These are phyloP conservation scores for Gobiocypris rarus DNA, from an alignment of 2,113 vertebrate species.

Conservation along the genomic window DNA sequence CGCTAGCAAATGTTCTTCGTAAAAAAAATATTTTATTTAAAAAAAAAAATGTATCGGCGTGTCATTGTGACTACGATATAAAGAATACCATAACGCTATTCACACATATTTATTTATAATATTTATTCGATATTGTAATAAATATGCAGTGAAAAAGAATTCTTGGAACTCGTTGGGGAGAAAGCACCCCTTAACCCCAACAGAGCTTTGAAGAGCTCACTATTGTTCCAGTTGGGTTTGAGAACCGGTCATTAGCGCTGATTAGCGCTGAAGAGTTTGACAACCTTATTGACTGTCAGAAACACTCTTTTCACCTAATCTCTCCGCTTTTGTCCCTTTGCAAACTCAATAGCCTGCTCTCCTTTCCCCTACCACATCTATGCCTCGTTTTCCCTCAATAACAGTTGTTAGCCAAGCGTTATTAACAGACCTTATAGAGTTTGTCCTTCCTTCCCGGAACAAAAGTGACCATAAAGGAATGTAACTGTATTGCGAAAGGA, in stretches of 20 bases:
- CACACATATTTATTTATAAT: background rate
- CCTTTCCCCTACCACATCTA: conserved; percentile 41
- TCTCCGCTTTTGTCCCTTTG: conserved; percentile 52
- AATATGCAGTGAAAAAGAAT: conserved; percentile 23
- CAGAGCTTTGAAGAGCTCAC: conserved; percentile 82
- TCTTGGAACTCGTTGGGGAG: conserved; percentile 38
- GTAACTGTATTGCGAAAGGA: conserved; percentile 26
- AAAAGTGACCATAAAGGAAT: conserved; percentile 37
- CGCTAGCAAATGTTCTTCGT: background rate
- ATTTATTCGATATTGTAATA: conserved; percentile 17
- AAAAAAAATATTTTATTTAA: too few species aligned
- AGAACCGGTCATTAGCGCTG: conserved; percentile 59
- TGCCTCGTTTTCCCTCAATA: conserved; percentile 38
- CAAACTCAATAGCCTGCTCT: conserved; percentile 53
- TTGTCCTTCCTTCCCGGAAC: conserved; percentile 30
- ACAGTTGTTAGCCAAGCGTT: conserved; percentile 52
- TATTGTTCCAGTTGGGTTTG: conserved; percentile 87
- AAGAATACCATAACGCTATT: background rate
- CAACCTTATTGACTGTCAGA: conserved; percentile 63
- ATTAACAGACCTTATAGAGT: conserved; percentile 42
- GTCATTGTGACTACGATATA: background rate
- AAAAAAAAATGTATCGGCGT: background rate
- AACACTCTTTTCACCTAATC: conserved; percentile 58
- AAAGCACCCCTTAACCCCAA: conserved; percentile 41
- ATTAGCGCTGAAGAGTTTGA: conserved; percentile 64